Evolutionary conservation across 2,888 invertebrate species (phyloP).

Genomic region (Sarcophaga rosellei): DNA sequence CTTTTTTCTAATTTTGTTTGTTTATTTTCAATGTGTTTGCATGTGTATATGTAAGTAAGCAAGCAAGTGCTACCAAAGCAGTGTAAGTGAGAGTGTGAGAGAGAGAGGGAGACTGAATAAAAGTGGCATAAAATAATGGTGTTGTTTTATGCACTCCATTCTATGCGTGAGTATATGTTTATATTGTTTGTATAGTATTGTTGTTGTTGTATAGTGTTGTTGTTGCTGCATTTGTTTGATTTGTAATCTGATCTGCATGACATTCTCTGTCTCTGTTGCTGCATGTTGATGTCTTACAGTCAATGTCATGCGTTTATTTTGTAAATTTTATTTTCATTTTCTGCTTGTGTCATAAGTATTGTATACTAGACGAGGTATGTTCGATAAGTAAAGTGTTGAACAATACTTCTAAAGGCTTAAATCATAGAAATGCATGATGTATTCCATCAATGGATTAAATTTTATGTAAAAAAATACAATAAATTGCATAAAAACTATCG

Average conservation of each 20-base stretch:
- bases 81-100: no score
- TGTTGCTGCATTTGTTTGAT: conserved; percentile 53
- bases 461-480: no score
- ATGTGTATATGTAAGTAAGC: background rate
- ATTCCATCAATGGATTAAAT: no score
- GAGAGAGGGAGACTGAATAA: no score
- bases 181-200: conserved; percentile 14
- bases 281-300: conserved; percentile 40
- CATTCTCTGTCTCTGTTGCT: conserved; percentile 48
- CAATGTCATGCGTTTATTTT: conserved; percentile 61
- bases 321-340: conserved; percentile 25
- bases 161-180: background rate
- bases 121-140: no score
- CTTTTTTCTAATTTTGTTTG: conserved; percentile 15
- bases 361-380: background rate
- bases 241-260: conserved; percentile 65
- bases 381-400: no score
- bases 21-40: conserved; percentile 4
- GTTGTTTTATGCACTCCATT: no score
- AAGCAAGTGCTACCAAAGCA: no score
- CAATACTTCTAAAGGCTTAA: no score
- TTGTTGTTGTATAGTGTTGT: background rate
- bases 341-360: conserved; percentile 1
- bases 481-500: no score
- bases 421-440: no score